These are phyloP conservation scores for Apodemus agrarius DNA, from an alignment of 2,797 vertebrate species.

Conservation along the genomic window DNA sequence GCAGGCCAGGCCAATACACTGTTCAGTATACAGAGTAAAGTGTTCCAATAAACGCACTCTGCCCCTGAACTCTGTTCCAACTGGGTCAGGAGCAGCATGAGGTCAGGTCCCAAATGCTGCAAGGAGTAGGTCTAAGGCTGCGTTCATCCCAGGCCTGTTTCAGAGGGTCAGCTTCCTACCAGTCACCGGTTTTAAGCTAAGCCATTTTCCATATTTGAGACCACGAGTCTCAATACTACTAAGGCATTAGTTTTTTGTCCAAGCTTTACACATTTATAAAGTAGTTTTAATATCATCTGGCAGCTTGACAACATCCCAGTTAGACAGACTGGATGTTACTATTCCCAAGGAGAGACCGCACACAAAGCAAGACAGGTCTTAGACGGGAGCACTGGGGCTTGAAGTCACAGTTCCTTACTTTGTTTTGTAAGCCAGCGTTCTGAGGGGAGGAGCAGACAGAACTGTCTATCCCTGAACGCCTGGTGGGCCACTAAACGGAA, in stretches of 20 bases:
- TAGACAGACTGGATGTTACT: neutral
- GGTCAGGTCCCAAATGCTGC: neutral
- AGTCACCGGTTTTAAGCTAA: neutral
- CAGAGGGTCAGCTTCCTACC: neutral
- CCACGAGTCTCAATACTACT: neutral
- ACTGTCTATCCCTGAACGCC: neutral
- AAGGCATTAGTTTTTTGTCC: neutral
- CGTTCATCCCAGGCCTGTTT: neutral
- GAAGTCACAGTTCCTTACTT: neutral
- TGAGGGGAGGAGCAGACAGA: neutral
- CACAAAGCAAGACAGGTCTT: neutral
- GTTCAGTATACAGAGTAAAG: conserved; percentile 36
- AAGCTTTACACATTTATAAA: neutral
- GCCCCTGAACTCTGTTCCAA: conserved; percentile 30
- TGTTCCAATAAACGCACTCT: neutral
- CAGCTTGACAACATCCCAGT: neutral
- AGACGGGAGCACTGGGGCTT: neutral
- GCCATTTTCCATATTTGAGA: neutral
- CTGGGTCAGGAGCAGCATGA: neutral
- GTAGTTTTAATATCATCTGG: neutral
- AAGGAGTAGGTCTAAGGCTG: neutral
- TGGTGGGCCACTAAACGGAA: neutral
- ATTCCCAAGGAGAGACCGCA: neutral
- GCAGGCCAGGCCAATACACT: neutral
- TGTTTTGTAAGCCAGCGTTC: neutral